phyloP scores from a whole-genome alignment of 2,888 invertebrate species.

The Xylophagus ater region DNA sequence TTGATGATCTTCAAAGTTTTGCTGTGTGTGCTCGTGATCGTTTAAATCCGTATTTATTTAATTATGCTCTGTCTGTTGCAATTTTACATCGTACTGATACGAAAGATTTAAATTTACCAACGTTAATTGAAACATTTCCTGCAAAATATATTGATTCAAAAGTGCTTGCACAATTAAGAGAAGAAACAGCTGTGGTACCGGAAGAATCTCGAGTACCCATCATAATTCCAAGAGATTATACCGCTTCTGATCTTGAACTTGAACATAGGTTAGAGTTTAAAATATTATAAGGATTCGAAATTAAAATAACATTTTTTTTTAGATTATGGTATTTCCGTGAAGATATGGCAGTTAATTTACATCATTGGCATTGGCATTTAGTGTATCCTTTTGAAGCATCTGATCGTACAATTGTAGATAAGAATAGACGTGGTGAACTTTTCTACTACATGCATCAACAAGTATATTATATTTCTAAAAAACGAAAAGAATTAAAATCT shows the following conservation, averaged over 20 bases:
- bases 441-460: too few species aligned
- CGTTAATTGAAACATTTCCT: slow-evolving; percentile 50
- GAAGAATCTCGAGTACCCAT: slow-evolving; percentile 47
- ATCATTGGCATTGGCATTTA: too few species aligned
- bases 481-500: too few species aligned
- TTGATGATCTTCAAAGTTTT: slow-evolving; percentile 53
- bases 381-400: slow-evolving; percentile 57
- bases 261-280: too few species aligned
- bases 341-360: too few species aligned
- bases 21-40: slow-evolving; percentile 55
- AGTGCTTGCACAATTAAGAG: slow-evolving; percentile 43
- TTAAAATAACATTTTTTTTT: too few species aligned
- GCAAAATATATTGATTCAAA: slow-evolving; percentile 47
- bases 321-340: too few species aligned
- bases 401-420: slow-evolving; percentile 43
- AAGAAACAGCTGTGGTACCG: slow-evolving; percentile 43
- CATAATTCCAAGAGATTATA: slow-evolving; percentile 47
- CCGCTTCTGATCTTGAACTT: slow-evolving; percentile 54
- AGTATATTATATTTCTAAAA: too few species aligned
- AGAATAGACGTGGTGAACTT: slow-evolving; percentile 57
- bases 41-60: slow-evolving; percentile 63
- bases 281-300: too few species aligned
- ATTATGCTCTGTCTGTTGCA: slow-evolving; percentile 62
- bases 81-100: slow-evolving; percentile 52
- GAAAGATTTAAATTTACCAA: slow-evolving; percentile 43